These are phyloP conservation scores for Trisateles emortualis DNA, from an alignment of 2,888 invertebrate species.

Conservation along the genomic window DNA sequence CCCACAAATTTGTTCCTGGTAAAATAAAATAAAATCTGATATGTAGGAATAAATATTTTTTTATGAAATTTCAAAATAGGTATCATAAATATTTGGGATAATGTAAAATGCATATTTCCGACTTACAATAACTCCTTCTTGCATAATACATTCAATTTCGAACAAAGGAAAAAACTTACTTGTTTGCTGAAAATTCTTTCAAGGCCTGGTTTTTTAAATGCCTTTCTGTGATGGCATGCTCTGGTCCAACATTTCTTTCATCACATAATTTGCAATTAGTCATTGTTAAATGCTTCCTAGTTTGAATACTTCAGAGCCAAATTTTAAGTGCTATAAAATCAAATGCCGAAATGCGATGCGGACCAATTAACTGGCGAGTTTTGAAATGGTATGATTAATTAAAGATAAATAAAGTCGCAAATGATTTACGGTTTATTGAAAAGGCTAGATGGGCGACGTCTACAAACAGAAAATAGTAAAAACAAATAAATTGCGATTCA, in stretches of 20 bases:
- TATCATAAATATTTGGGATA: neutral
- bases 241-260: constrained; percentile 23
- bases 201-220: constrained; percentile 46
- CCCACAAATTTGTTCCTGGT: constrained; percentile 10
- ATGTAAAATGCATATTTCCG: neutral
- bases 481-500: neutral
- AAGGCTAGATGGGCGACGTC: neutral
- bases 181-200: constrained; percentile 34
- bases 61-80: no score
- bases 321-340: constrained; percentile 26
- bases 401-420: neutral
- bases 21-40: neutral
- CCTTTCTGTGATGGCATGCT: constrained; percentile 39
- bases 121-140: neutral
- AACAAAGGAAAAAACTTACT: constrained; percentile 38
- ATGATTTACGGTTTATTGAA: neutral
- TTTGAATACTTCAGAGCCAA: neutral
- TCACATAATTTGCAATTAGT: constrained; percentile 41
- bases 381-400: no score
- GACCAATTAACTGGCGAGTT: no score
- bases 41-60: no score
- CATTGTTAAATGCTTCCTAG: constrained; percentile 31
- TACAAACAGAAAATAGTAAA: neutral
- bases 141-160: neutral
- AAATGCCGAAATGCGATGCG: neutral